Conservation (phyloP, 2,113 vertebrate species). For the Pelvicachromis taeniatus region DNA sequence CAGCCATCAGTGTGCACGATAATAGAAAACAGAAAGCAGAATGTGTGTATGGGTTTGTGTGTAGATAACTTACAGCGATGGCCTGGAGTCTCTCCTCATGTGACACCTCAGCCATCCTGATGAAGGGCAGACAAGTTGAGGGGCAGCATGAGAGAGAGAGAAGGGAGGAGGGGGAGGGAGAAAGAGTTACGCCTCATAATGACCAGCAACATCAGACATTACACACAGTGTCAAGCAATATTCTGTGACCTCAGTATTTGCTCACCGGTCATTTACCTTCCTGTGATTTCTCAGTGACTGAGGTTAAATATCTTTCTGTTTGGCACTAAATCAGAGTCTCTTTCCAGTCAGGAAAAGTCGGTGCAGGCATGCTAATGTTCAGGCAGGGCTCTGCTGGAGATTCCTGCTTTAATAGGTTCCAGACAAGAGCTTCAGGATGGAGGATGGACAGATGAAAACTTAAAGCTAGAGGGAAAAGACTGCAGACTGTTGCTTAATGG, state of each 20-base stretch:
- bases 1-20: slow-evolving; percentile 3
- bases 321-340: slow-evolving; percentile 30
- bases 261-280: slow-evolving; percentile 7
- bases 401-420: slow-evolving; percentile 73
- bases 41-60: not conserved
- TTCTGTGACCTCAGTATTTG: not conserved
- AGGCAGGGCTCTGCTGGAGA: slow-evolving; percentile 49
- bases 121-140: not conserved
- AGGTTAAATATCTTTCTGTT: slow-evolving; percentile 35
- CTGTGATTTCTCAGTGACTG: slow-evolving; percentile 9
- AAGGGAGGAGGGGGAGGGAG: not conserved
- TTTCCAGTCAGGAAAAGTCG: slow-evolving; percentile 30
- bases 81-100: slow-evolving; percentile 77
- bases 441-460: slow-evolving; percentile 40
- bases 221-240: not conserved
- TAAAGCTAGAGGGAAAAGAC: not conserved
- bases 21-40: not conserved
- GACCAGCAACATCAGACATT: not conserved
- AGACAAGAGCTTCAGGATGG: slow-evolving; percentile 61
- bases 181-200: not conserved
- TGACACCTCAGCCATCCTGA: slow-evolving; percentile 77
- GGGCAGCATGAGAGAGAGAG: not conserved
- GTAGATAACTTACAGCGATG: slow-evolving; percentile 69
- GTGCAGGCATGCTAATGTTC: slow-evolving; percentile 50
- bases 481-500: not conserved